Evolutionary conservation across 1,140 invertebrate genomes (phyloP), one percentile per base, ranked within the genome.

Genomic region (Episyrphus balteatus): DNA sequence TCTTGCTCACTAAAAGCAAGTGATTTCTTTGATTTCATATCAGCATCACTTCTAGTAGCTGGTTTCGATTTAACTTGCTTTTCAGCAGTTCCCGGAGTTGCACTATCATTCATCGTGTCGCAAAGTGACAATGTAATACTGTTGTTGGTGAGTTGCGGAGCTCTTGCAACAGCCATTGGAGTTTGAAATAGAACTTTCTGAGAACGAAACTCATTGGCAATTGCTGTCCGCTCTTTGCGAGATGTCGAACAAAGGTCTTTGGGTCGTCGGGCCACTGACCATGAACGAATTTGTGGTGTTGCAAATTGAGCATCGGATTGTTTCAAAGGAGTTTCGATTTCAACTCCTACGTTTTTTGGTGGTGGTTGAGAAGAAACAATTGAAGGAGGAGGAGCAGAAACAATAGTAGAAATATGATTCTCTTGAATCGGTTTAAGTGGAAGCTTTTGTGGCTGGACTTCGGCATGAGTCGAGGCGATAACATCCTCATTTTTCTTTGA

Each of bases 131-230:
- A 53, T 6, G 48, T 55, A n/a, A 63, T 47, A 39, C 58, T 67
- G 21, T 63, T 55, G 17, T 54, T 57, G 36, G 55, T 40, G 13
- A 63, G 52, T 5, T 49, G 50, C 1, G 61, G 61, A 21, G 58
- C 56, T 1, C 64, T 59, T 10, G 64, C 56, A 9, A 53, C 46
- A 13, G 54, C 47, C 56, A 63, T 63, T 3, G 65, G 65, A 7
- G 65, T 68, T 41, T 62, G 60, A 46, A 68, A 68, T 5, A 68
- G 55, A 7, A 67, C 59, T 40, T 68, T 68, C 21, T 67, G 65
- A 0, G 62, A 56, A 18, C 61, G 59, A 45, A 68, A 67, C 37
- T 66, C 64, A 49, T 57, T 67, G 5, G 38, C 51, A n/a, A 51
- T 32, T 1, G 50, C 47, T 8, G 44, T 48, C 11, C 55, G 51